Percentiles rank a stretch among this genome's conserved stretches.
phyloP scores from a whole-genome alignment of 2,888 invertebrate species.

The Drosophila sordidula region DNA sequence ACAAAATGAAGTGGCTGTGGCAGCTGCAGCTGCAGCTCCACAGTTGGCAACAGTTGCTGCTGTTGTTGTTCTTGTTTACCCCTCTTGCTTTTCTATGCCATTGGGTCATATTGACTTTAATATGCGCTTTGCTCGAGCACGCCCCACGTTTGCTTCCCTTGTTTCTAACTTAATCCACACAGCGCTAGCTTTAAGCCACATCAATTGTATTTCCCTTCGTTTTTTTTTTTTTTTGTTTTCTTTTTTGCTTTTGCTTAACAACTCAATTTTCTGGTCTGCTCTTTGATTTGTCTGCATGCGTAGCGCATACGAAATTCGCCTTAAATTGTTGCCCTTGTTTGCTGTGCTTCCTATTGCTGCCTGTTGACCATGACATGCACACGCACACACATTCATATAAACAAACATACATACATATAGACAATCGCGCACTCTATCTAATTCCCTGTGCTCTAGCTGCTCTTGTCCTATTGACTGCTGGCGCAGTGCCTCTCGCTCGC shows the following conservation, averaged over 20 bases:
- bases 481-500: constrained; percentile 4
- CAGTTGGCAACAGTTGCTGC: constrained; percentile 48
- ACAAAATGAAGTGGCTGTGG: constrained; percentile 53
- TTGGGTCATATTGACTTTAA: constrained; percentile 26
- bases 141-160: too few relatives aligned
- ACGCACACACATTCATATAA: constrained; percentile 1
- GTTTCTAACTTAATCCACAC: too few relatives aligned
- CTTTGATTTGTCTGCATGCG: background rate
- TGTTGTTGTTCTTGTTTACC: constrained; percentile 4
- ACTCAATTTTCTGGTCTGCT: background rate
- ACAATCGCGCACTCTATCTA: background rate
- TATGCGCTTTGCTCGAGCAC: constrained; percentile 5
- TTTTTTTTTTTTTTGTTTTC: background rate
- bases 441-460: constrained; percentile 7
- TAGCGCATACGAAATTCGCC: constrained; percentile 16
- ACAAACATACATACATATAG: background rate
- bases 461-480: constrained; percentile 1
- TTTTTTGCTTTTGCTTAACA: background rate
- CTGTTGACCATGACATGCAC: constrained; percentile 64
- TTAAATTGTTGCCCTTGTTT: constrained; percentile 5
- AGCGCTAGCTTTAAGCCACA: background rate
- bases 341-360: constrained; percentile 17
- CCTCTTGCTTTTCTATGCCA: constrained; percentile 16
- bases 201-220: background rate
- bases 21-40: constrained; percentile 30